Conservation (phyloP, 2,888 invertebrate species). For the Platycnemis pennipes region DNA sequence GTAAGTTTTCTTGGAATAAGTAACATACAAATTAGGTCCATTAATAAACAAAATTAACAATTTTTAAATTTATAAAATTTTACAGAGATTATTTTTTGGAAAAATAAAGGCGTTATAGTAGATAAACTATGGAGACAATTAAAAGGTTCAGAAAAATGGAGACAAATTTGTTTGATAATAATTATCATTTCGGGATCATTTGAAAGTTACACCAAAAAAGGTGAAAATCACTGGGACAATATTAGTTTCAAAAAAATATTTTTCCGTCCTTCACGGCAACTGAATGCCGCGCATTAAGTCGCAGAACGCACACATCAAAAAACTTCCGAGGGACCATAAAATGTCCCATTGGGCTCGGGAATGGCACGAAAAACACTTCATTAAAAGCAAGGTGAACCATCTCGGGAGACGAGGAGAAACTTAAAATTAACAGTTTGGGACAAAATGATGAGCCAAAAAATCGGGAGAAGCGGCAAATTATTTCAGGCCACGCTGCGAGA, state of each 20-base stretch:
- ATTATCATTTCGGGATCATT: too few relatives aligned
- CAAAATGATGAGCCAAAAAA: neutral
- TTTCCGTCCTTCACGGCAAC: neutral
- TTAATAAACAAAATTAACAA: too few relatives aligned
- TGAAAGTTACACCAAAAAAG: neutral
- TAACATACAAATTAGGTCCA: too few relatives aligned
- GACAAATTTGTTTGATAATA: too few relatives aligned
- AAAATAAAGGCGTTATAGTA: too few relatives aligned
- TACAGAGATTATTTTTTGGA: too few relatives aligned
- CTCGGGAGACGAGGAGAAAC: neutral
- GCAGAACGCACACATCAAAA: neutral
- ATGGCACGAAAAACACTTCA: neutral
- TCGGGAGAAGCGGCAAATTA: neutral
- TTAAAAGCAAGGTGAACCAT: conserved; percentile 5
- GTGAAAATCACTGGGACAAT: neutral
- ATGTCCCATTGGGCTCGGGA: neutral
- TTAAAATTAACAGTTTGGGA: neutral
- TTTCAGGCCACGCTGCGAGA: neutral
- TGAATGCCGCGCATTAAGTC: neutral
- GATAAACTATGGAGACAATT: too few relatives aligned
- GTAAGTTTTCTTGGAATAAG: too few relatives aligned
- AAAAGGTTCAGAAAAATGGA: too few relatives aligned
- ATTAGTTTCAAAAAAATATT: neutral
- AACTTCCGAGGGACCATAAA: neutral
- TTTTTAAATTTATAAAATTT: too few relatives aligned